Percentiles rank a stretch among this genome's conserved stretches.
Conservation (phyloP, 2,797 vertebrate species). For the Pteronotus mesoamericanus region DNA sequence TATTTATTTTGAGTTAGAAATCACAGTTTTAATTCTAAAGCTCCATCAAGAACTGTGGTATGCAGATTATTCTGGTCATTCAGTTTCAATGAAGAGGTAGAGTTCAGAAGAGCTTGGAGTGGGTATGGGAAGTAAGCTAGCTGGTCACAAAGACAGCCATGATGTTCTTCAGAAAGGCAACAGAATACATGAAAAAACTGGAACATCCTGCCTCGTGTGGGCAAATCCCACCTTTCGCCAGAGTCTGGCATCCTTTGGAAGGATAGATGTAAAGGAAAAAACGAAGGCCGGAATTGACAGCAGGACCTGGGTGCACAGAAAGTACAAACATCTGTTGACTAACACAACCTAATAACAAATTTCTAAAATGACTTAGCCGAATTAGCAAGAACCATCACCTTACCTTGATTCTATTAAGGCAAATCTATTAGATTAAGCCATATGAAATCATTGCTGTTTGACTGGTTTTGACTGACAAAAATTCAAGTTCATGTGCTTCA, state of each 20-base stretch:
- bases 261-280: background rate
- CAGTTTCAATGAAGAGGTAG: background rate
- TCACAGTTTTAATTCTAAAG: slow-evolving; percentile 56
- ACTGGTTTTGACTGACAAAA: background rate
- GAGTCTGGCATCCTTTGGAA: background rate
- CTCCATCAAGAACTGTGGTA: slow-evolving; percentile 29
- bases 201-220: background rate
- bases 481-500: background rate
- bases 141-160: background rate
- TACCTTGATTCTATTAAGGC: background rate
- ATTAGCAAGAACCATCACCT: background rate
- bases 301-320: background rate
- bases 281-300: background rate
- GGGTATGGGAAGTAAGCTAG: background rate
- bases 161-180: background rate
- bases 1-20: slow-evolving; percentile 38
- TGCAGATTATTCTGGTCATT: slow-evolving; percentile 58
- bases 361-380: background rate
- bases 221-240: background rate
- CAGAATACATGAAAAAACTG: background rate
- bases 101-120: background rate
- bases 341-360: background rate
- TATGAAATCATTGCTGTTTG: background rate
- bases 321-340: background rate
- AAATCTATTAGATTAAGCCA: background rate